Percentiles rank a stretch among this genome's conserved stretches.
phyloP scores from a whole-genome alignment of 1,140 invertebrate genomes.

The Drosophila jambulina region DNA sequence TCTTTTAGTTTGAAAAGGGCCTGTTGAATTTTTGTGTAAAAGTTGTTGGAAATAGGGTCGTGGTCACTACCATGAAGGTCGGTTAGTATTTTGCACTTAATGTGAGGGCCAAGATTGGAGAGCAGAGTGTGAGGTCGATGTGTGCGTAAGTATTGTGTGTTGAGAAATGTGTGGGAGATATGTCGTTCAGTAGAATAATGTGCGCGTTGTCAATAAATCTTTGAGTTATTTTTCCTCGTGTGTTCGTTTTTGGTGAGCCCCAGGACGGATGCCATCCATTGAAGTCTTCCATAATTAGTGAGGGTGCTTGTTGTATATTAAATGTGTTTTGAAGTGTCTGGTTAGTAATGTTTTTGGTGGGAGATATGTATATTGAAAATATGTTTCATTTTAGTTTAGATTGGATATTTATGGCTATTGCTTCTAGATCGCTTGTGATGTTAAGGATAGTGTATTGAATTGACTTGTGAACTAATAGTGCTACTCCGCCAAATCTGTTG shows the following conservation, averaged over 20 bases:
- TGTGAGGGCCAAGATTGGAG: slow-evolving; percentile 5
- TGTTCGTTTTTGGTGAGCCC: slow-evolving; percentile 13
- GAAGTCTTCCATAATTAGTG: slow-evolving; percentile 32
- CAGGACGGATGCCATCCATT: not conserved
- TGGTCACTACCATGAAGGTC: slow-evolving; percentile 27
- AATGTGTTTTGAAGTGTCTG: slow-evolving; percentile 9
- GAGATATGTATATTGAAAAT: slow-evolving; percentile 9
- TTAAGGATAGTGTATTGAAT: not conserved
- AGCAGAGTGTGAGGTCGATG: not conserved
- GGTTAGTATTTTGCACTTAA: slow-evolving; percentile 32
- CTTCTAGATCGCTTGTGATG: not conserved
- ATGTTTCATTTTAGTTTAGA: not conserved
- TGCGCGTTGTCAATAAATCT: slow-evolving; percentile 2
- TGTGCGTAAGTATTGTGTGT: slow-evolving; percentile 16
- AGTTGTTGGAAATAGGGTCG: slow-evolving; percentile 17
- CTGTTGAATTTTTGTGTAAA: slow-evolving; percentile 1
- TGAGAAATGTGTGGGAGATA: slow-evolving; percentile 17
- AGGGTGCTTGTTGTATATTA: slow-evolving; percentile 11
- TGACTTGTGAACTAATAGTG: slow-evolving; percentile 14
- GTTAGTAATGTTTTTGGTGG: slow-evolving; percentile 1
- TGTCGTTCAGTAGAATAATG: too few species aligned
- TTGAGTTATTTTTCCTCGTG: slow-evolving; percentile 29
- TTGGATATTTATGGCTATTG: slow-evolving; percentile 9
- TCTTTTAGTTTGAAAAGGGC: slow-evolving; percentile 18
- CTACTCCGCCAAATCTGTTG: not conserved